Evolutionary conservation across 2,888 invertebrate species (phyloP).

Genomic region (Trissoscelio sp.): DNA sequence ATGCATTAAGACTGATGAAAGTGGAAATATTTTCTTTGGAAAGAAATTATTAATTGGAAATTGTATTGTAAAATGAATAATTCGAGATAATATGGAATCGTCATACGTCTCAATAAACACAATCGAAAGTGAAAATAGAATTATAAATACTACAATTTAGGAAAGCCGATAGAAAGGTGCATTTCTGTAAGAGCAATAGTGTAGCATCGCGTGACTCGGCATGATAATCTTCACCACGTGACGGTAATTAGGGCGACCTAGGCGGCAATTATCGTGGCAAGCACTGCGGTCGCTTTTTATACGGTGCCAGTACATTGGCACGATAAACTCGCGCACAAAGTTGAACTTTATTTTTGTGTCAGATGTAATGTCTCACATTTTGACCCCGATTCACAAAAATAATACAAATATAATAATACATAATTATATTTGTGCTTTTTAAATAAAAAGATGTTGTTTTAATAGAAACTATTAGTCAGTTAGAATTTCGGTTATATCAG

Average conservation of each 20-base stretch:
- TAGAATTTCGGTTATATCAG: too few relatives aligned
- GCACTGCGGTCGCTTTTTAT: constrained; percentile 44
- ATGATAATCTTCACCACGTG: constrained; percentile 61
- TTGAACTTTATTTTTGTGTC: constrained; percentile 9
- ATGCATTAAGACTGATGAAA: too few relatives aligned
- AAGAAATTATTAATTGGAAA: too few relatives aligned
- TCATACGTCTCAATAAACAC: constrained; percentile 27
- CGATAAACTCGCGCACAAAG: constrained; percentile 19
- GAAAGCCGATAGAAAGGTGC: constrained; percentile 36
- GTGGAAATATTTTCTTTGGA: too few relatives aligned
- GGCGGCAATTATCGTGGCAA: constrained; percentile 56
- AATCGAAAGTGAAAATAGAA: constrained; percentile 38
- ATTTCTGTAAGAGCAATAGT: constrained; percentile 37
- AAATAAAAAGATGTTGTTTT: too few relatives aligned
- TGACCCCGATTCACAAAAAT: too few relatives aligned
- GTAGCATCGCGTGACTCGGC: constrained; percentile 56
- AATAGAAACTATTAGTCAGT: too few relatives aligned
- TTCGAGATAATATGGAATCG: too few relatives aligned
- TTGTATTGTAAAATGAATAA: too few relatives aligned
- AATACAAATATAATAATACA: too few relatives aligned
- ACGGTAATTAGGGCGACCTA: constrained; percentile 60
- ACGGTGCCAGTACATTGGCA: constrained; percentile 18
- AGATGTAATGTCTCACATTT: neutral
- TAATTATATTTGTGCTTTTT: too few relatives aligned
- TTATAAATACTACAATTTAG: constrained; percentile 25